phyloP scores from a whole-genome alignment of 2,113 vertebrate species.

The Cariama cristata region DNA sequence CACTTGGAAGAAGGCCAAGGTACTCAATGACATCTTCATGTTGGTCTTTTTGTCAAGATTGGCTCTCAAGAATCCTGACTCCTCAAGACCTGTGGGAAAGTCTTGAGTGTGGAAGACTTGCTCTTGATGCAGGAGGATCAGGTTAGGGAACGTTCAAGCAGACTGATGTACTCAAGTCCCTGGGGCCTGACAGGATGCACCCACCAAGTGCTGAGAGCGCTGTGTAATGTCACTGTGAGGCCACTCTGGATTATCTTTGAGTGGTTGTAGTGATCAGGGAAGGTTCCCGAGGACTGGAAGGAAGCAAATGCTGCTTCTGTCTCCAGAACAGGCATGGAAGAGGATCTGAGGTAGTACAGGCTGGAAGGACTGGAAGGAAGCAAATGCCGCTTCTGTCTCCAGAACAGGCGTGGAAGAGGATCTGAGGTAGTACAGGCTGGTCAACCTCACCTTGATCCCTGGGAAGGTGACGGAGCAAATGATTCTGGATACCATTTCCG shows the following conservation, averaged over 20 bases:
- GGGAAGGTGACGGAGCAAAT: background rate
- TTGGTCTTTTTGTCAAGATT: background rate
- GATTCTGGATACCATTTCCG: background rate
- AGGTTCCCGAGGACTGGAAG: background rate
- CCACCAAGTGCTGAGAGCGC: background rate
- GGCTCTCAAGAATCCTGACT: background rate
- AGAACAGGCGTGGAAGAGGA: background rate
- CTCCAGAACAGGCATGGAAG: background rate
- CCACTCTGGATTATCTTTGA: background rate
- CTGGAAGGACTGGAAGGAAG: background rate
- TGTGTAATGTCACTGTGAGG: background rate
- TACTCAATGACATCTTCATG: background rate
- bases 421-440: background rate
- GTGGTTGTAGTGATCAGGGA: background rate
- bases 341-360: background rate
- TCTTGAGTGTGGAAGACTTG: background rate
- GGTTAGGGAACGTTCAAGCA: background rate
- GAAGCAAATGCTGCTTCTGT: background rate
- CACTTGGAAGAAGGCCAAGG: background rate
- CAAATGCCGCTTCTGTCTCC: rapidly evolving
- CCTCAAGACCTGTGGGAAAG: background rate
- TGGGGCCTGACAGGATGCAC: background rate
- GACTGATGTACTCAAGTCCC: background rate
- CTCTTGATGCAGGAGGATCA: background rate
- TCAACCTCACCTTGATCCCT: background rate